Base-by-base conservation (phyloP, 2,888 invertebrate species). In the Hirtodrosophila duncani region DNA sequence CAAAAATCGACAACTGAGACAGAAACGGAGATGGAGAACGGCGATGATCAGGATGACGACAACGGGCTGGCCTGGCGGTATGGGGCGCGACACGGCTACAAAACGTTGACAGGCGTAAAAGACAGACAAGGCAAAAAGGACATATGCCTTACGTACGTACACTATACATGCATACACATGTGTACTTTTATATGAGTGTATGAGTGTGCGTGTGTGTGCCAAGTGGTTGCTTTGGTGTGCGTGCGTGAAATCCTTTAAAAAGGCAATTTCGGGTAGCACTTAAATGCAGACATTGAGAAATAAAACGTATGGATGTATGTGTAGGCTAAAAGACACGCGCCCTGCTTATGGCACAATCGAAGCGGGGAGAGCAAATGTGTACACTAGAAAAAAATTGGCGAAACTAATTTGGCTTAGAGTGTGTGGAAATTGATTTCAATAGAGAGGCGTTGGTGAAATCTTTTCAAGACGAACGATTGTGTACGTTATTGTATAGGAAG, bases 231-330 rank as follows among this genome's bases (percentile, higher is more conserved):
- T n/a, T n/a, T 31, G 44, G 30, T 63, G 53, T 55, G 65, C 60
- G 63, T 65, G 59, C 61, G 62, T 66, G 34, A 81, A 77, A 77
- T 81, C 81, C 81, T 81, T 77, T 81, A 79, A 77, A 77, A 77
- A 79, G 81, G 81, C 81, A 81, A 77, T 81, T 72, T 77, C 56
- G 81, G 69, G 50, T 67, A 79, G 75, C 81, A 75, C 75, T 75
- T 77, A 79, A 81, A 75, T 75, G 81, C 79, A 75, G 81, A 74
- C 75, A 68, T 55, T 52, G 21, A 41, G 49, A 50, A 49, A 30
- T 39, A 44, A 42, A 55, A 44, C 33, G 34, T 52, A 41, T 23
- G 39, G 26, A 36, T 37, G 59, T 57, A 44, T 27, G 43, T 38
- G 42, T 39, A 60, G 42, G 45, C 46, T 48, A 59, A 55, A 51